Percentiles rank a stretch among this genome's conserved stretches.
Evolutionary conservation across 2,797 vertebrate species (phyloP).

Genomic region (Pampus argenteus): DNA sequence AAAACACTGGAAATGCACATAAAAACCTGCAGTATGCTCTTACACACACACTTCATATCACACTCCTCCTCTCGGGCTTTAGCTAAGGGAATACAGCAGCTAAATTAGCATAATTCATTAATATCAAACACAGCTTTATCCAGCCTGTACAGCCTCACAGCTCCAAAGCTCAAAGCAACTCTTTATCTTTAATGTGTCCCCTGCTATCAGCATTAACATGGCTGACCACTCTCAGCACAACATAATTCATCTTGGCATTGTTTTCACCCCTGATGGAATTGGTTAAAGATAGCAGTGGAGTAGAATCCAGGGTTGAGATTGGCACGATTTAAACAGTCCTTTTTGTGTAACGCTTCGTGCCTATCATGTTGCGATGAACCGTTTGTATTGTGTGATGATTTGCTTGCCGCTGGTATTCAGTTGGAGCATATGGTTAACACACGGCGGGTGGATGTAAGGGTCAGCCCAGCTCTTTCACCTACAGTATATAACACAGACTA

Average conservation of each 20-base stretch:
- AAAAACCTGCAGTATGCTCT: no score
- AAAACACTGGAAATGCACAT: neutral
- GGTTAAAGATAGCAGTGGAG: slow-evolving; percentile 6
- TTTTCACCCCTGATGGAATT: slow-evolving; percentile 38
- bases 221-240: slow-evolving; percentile 39
- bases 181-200: slow-evolving; percentile 60
- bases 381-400: neutral
- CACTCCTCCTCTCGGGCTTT: slow-evolving; percentile 20
- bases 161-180: slow-evolving; percentile 43
- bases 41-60: slow-evolving; percentile 26
- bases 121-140: slow-evolving; percentile 61
- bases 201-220: slow-evolving; percentile 48
- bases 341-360: neutral
- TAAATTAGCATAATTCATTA: slow-evolving; percentile 69
- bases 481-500: slow-evolving; percentile 25
- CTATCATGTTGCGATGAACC: neutral
- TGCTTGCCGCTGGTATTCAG: slow-evolving; percentile 10
- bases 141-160: slow-evolving; percentile 41
- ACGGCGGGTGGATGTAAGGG: slow-evolving; percentile 18
- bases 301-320: neutral
- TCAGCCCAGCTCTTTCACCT: slow-evolving; percentile 32
- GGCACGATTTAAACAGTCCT: neutral
- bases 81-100: slow-evolving; percentile 36
- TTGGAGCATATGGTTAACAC: slow-evolving; percentile 32
- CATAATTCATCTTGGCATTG: slow-evolving; percentile 36